Percentiles rank a stretch among this genome's conserved stretches.
Evolutionary conservation across 1,140 invertebrate species (phyloP).

Genomic region (Coptotermes formosanus): DNA sequence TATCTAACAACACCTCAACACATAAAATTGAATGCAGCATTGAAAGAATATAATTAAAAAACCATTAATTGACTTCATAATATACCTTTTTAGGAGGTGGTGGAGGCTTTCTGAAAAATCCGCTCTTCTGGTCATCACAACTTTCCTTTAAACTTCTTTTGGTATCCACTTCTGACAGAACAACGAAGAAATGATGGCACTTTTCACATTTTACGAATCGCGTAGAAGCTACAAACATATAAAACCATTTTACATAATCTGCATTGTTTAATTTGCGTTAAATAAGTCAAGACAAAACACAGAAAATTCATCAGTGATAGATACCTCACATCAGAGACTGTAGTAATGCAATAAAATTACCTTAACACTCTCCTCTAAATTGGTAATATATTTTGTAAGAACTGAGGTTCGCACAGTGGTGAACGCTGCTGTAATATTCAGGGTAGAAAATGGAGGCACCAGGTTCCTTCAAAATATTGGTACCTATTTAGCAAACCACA

Average conservation of each 20-base stretch:
- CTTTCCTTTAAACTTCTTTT: conserved; percentile 82
- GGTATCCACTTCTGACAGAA: conserved; percentile 87
- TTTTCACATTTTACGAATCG: conserved; percentile 98
- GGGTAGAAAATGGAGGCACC: no score
- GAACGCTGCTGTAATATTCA: no score
- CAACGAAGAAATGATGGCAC: conserved; percentile 97
- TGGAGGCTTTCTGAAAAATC: conserved; percentile 74
- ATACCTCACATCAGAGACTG: background rate
- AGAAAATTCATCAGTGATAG: background rate
- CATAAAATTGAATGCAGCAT: no score
- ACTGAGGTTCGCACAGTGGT: no score
- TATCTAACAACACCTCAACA: no score
- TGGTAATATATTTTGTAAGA: no score
- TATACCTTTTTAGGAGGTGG: conserved; percentile 86
- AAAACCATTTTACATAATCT: no score
- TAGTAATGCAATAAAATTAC: background rate
- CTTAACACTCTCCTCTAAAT: no score
- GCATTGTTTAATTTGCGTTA: conserved; percentile 1
- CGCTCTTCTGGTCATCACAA: conserved; percentile 60
- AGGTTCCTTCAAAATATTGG: no score
- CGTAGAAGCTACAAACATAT: conserved; percentile 64
- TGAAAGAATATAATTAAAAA: no score
- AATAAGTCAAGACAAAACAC: conserved; percentile 28
- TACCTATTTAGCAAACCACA: no score
- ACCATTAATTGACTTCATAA: no score